These are phyloP conservation scores for Pyrrhia umbra DNA, from an alignment of 2,888 invertebrate genomes.

Conservation along the genomic window DNA sequence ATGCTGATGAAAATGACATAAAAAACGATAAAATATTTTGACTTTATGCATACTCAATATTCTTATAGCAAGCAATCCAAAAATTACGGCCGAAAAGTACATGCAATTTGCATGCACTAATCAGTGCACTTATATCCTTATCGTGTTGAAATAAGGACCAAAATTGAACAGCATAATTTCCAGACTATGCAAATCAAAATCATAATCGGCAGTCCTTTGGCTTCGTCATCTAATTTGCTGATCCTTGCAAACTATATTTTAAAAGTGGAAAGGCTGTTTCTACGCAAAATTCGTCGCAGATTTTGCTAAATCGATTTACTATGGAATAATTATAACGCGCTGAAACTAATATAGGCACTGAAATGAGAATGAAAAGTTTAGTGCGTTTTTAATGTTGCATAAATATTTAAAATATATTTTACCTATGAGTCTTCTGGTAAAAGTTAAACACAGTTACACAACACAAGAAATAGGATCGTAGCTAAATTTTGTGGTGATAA, in stretches of 20 bases:
- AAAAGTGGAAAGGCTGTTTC: background rate
- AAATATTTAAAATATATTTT: too few species aligned
- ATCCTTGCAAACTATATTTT: slow-evolving; percentile 22
- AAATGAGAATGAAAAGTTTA: background rate
- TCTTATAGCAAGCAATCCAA: slow-evolving; percentile 1
- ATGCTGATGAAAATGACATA: background rate
- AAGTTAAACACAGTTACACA: too few species aligned
- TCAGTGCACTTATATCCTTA: background rate
- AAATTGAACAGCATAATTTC: slow-evolving; percentile 3
- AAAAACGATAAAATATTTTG: slow-evolving; percentile 5
- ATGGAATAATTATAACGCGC: background rate
- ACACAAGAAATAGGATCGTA: too few species aligned
- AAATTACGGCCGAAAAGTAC: slow-evolving; percentile 4
- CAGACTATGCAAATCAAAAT: slow-evolving; percentile 39
- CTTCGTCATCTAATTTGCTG: slow-evolving; percentile 44
- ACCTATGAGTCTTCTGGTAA: too few species aligned
- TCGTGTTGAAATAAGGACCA: background rate
- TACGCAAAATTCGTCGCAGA: background rate
- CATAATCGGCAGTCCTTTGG: slow-evolving; percentile 37
- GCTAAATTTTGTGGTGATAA: too few species aligned
- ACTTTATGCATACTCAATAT: background rate
- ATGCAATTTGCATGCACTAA: background rate
- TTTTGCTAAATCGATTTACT: slow-evolving; percentile 18
- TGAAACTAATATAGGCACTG: background rate
- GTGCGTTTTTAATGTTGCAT: background rate